Conservation (phyloP, 2,113 vertebrate species). For the Coptodon rendalli region DNA sequence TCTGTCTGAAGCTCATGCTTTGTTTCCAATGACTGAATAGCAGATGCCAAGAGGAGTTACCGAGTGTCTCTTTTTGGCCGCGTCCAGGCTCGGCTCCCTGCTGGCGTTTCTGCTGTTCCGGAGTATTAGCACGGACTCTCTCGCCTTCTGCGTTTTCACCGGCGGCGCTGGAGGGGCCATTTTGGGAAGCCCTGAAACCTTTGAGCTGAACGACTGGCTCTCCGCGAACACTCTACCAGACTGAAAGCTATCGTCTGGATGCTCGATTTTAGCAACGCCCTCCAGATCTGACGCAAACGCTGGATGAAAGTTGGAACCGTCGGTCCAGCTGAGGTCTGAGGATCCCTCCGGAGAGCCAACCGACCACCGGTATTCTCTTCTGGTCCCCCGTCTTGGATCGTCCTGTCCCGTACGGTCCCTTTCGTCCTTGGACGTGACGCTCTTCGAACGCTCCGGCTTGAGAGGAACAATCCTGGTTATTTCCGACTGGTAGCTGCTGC, state of each 20-base stretch:
- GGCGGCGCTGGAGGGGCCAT: slow-evolving; percentile 70
- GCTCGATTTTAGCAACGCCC: slow-evolving; percentile 26
- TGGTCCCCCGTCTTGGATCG: slow-evolving; percentile 23
- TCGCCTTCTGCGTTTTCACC: slow-evolving; percentile 75
- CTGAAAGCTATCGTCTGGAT: slow-evolving; percentile 27
- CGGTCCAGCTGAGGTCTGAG: slow-evolving; percentile 59
- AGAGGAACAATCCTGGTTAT: slow-evolving; percentile 75
- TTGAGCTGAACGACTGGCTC: slow-evolving; percentile 44
- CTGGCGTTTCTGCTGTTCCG: slow-evolving; percentile 69
- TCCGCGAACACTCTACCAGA: slow-evolving; percentile 24
- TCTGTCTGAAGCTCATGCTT: slow-evolving; percentile 74
- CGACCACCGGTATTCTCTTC: slow-evolving; percentile 68
- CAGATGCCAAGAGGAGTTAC: slow-evolving; percentile 72
- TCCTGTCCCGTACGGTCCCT: slow-evolving; percentile 47
- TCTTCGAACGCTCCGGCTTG: slow-evolving; percentile 72
- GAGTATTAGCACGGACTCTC: slow-evolving; percentile 74
- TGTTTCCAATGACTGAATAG: slow-evolving; percentile 69
- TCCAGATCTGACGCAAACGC: slow-evolving; percentile 21
- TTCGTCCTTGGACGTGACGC: slow-evolving; percentile 63
- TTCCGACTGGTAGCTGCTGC: slow-evolving; percentile 60
- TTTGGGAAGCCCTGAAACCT: slow-evolving; percentile 56
- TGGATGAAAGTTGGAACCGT: slow-evolving; percentile 41
- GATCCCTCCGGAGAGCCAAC: slow-evolving; percentile 64
- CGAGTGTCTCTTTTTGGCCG: slow-evolving; percentile 70
- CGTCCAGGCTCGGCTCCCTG: slow-evolving; percentile 64